These are phyloP conservation scores for Rhimphoctona megacephalus DNA, from an alignment of 2,888 invertebrate species.

Conservation along the genomic window DNA sequence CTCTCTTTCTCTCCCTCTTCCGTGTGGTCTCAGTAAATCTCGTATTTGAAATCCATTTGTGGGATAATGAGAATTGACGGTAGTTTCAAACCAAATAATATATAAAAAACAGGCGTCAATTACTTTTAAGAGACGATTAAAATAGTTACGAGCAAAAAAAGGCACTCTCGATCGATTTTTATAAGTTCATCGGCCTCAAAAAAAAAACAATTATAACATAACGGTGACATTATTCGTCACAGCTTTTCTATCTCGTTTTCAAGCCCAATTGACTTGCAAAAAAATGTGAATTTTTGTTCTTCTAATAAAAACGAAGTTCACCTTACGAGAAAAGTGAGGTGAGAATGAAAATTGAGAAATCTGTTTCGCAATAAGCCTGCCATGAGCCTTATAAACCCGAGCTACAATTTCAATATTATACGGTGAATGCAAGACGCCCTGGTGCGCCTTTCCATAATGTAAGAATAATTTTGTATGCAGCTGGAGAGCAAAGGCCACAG, in stretches of 20 bases:
- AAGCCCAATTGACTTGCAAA: neutral
- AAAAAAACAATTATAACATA: too few relatives aligned
- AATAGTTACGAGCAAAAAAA: neutral
- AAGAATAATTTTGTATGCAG: slow-evolving; percentile 63
- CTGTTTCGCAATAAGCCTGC: slow-evolving; percentile 38
- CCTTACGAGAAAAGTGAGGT: neutral
- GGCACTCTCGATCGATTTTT: neutral
- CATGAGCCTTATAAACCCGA: slow-evolving; percentile 12
- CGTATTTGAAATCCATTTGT: neutral
- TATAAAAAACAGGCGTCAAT: neutral
- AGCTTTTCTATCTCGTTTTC: neutral
- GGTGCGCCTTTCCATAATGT: slow-evolving; percentile 53
- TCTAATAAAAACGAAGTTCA: neutral
- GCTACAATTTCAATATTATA: slow-evolving; percentile 50
- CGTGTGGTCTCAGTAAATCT: slow-evolving; percentile 1
- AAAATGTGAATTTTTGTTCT: neutral
- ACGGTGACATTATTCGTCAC: neutral
- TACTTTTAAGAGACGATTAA: neutral
- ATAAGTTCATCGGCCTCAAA: neutral
- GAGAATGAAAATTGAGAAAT: slow-evolving; percentile 50
- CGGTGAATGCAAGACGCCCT: slow-evolving; percentile 11
- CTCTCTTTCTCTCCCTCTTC: too few relatives aligned
- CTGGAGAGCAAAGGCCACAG: slow-evolving; percentile 13
- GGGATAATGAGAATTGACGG: neutral
- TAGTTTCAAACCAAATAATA: neutral